Evolutionary conservation across 2,888 invertebrate genomes (phyloP).

Genomic region (Diabrotica balteata): DNA sequence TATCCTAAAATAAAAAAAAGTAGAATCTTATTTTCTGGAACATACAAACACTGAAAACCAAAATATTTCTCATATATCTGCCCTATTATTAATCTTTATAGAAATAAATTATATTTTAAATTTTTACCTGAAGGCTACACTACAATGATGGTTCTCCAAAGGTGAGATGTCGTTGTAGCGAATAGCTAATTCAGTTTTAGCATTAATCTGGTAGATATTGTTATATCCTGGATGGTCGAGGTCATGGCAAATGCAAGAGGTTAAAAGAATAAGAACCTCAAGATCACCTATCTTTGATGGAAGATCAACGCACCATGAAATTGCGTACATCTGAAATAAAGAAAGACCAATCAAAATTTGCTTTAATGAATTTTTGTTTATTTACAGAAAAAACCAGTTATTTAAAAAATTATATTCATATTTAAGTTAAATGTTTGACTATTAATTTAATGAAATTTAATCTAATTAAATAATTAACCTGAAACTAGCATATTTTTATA

Average conservation of each 20-base stretch:
- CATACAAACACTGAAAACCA: too few species aligned
- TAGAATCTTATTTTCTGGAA: background rate
- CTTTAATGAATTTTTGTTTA: too few species aligned
- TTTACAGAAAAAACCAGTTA: too few species aligned
- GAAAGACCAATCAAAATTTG: too few species aligned
- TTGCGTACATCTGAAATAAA: conserved; percentile 76
- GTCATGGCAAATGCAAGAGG: conserved; percentile 83
- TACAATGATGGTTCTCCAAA: conserved; percentile 86
- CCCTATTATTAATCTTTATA: background rate
- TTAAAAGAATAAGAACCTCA: conserved; percentile 78
- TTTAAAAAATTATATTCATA: too few species aligned
- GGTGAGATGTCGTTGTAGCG: conserved; percentile 88
- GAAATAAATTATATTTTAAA: background rate
- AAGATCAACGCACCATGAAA: conserved; percentile 76
- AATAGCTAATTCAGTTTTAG: conserved; percentile 81
- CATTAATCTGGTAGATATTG: conserved; percentile 84
- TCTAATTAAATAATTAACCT: too few species aligned
- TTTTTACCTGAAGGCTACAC: conserved; percentile 70
- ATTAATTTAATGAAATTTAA: too few species aligned
- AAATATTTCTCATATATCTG: too few species aligned
- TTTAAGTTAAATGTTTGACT: too few species aligned
- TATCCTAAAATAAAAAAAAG: conserved; percentile 63
- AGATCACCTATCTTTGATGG: conserved; percentile 74
- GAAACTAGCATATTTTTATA: too few species aligned
- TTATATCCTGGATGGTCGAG: conserved; percentile 81